These are phyloP conservation scores for Thamnophis elegans DNA, from an alignment of 2,797 vertebrate species.

Conservation along the genomic window DNA sequence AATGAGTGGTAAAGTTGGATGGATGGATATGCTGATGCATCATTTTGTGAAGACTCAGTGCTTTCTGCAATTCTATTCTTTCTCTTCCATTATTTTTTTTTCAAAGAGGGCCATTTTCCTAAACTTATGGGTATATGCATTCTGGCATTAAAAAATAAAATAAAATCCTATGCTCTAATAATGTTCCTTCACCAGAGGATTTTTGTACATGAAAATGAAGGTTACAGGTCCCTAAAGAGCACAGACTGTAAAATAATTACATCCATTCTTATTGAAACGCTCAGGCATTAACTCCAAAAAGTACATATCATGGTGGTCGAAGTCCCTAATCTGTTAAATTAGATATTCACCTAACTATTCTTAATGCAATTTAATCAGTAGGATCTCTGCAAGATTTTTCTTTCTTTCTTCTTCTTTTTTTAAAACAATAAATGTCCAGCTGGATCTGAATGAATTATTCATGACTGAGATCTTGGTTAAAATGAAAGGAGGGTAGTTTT, in stretches of 20 bases:
- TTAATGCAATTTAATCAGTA: constrained; percentile 73
- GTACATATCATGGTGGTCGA: constrained; percentile 67
- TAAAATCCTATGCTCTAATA: constrained; percentile 59
- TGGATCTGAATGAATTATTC: constrained; percentile 72
- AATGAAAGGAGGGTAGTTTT: constrained; percentile 34
- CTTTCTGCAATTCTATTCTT: constrained; percentile 24
- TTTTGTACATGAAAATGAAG: constrained; percentile 61
- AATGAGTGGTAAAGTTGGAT: not conserved
- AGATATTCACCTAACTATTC: constrained; percentile 68
- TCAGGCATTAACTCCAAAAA: constrained; percentile 67
- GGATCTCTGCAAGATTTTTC: constrained; percentile 58
- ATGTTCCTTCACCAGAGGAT: constrained; percentile 42
- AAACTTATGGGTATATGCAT: constrained; percentile 49
- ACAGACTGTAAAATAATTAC: constrained; percentile 70
- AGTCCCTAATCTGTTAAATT: constrained; percentile 71
- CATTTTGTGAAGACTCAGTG: constrained; percentile 13
- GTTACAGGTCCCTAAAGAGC: constrained; percentile 58
- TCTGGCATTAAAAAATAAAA: constrained; percentile 22
- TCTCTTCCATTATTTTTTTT: not conserved
- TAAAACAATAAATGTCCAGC: constrained; percentile 56
- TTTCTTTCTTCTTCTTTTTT: constrained; percentile 24
- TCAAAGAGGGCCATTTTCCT: constrained; percentile 47
- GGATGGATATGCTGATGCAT: not conserved
- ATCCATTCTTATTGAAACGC: constrained; percentile 71
- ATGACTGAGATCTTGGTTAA: constrained; percentile 53